Evolutionary conservation across 2,888 invertebrate genomes (phyloP).

Genomic region (Limulus polyphemus): DNA sequence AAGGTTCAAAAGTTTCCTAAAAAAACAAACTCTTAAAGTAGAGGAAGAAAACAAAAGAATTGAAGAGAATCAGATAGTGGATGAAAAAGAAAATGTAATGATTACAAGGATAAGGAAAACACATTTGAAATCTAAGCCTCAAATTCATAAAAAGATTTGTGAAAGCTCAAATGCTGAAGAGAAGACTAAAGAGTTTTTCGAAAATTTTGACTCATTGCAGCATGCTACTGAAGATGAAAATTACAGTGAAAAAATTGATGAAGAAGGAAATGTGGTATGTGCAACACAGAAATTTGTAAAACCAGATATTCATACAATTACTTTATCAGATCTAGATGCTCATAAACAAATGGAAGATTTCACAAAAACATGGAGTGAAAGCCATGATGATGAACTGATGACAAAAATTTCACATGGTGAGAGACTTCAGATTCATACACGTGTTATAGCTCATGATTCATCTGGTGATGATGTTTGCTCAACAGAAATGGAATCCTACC

Average conservation of each 20-base stretch:
- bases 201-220: slow-evolving; percentile 24
- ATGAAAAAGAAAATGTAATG: slow-evolving; percentile 22
- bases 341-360: slow-evolving; percentile 42
- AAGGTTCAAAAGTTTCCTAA: slow-evolving; percentile 22
- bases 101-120: slow-evolving; percentile 15
- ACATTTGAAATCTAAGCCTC: slow-evolving; percentile 13
- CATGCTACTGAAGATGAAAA: slow-evolving; percentile 24
- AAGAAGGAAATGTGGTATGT: slow-evolving; percentile 23
- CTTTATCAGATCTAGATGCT: slow-evolving; percentile 44
- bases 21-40: slow-evolving; percentile 7
- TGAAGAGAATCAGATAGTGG: slow-evolving; percentile 17
- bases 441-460: too few species aligned
- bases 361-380: slow-evolving; percentile 32
- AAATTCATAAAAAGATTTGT: slow-evolving; percentile 33
- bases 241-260: slow-evolving; percentile 24
- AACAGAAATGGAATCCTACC: too few species aligned
- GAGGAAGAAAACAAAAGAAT: slow-evolving; percentile 16
- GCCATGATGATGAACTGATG: too few species aligned
- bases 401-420: too few species aligned
- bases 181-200: slow-evolving; percentile 42
- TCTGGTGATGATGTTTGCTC: too few species aligned
- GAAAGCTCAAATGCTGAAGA: slow-evolving; percentile 43
- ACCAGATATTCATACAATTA: slow-evolving; percentile 43
- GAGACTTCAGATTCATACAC: too few species aligned
- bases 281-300: slow-evolving; percentile 37